Evolutionary conservation across 2,888 invertebrate species (phyloP), one percentile per base, ranked within the genome.

Genomic region (Pterostichus madidus): DNA sequence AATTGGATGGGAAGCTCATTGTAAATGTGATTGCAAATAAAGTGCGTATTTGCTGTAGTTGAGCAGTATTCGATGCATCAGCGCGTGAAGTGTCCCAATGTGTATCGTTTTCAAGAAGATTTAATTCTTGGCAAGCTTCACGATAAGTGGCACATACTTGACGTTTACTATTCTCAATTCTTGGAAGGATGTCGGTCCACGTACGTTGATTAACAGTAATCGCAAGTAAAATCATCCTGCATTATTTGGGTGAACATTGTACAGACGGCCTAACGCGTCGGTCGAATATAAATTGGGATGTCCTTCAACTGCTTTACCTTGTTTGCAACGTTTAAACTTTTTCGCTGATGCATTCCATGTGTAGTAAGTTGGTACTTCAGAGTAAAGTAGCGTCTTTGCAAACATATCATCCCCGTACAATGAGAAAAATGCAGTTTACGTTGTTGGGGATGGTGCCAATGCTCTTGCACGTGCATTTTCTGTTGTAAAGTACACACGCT

Each of bases 121-220:
- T n/a, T n/a, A n/a, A 53, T 3, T 46, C 61, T 56, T 75, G 68
- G 49, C 80, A 79, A 39, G 80, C 83, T 32, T 61, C 64, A 15
- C 78, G 15, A 35, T 52, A 84, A n/a, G 83, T 83, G 3, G 6
- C 44, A 17, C 49, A 49, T n/a, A 49, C 7, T 49, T 64, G 44
- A 84, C 88, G 87, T 89, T 85, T 61, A 90, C 87, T 83, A 88
- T 89, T 87, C 88, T 84, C 64, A 89, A 83, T 56, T 59, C 1
- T 68, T 86, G 84, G 68, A 84, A 85, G 86, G 88, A 88, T 61
- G 87, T 88, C 84, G 88, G 88, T 3, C 88, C 87, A 73, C 85
- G 86, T 10, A 89, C 86, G 83, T 86, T 85, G 6, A 86, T 83
- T 77, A 88, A 85, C 79, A 68, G 86, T 85, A 39, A 85, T n/a